Evolutionary conservation across 2,888 invertebrate genomes (phyloP).

Genomic region (Dorcus hopei): DNA sequence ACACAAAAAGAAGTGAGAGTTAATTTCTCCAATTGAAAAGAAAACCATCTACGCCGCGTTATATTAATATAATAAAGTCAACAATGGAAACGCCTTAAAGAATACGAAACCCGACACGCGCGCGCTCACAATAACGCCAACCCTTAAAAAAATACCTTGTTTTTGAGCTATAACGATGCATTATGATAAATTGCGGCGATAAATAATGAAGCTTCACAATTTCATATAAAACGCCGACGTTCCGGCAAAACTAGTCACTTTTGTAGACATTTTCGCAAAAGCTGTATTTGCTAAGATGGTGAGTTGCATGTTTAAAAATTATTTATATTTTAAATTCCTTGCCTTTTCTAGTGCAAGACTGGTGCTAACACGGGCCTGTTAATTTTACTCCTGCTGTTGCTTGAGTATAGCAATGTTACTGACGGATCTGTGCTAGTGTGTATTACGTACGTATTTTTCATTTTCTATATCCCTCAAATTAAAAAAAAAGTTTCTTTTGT

Average conservation of each 20-base stretch:
- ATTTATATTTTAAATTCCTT: not conserved
- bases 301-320: not conserved
- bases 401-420: slow-evolving; percentile 8
- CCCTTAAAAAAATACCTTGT: slow-evolving; percentile 12
- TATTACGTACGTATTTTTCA: slow-evolving; percentile 24
- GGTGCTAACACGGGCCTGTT: not conserved
- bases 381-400: slow-evolving; percentile 8
- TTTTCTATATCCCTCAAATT: not conserved
- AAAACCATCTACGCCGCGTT: too few relatives aligned
- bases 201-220: slow-evolving; percentile 23
- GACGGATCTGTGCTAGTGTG: slow-evolving; percentile 21
- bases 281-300: not conserved
- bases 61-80: too few relatives aligned
- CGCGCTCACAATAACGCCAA: slow-evolving; percentile 10
- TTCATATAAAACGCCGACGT: slow-evolving; percentile 20
- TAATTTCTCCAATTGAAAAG: too few relatives aligned
- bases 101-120: not conserved
- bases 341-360: not conserved
- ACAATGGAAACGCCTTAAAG: too few relatives aligned
- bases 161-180: slow-evolving; percentile 15
- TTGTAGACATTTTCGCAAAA: not conserved
- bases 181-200: slow-evolving; percentile 23
- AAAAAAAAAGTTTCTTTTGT: not conserved
- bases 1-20: too few relatives aligned
- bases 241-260: slow-evolving; percentile 3